These are phyloP conservation scores for Drosophila nigricruria DNA, from an alignment of 2,888 invertebrate species.

Conservation along the genomic window DNA sequence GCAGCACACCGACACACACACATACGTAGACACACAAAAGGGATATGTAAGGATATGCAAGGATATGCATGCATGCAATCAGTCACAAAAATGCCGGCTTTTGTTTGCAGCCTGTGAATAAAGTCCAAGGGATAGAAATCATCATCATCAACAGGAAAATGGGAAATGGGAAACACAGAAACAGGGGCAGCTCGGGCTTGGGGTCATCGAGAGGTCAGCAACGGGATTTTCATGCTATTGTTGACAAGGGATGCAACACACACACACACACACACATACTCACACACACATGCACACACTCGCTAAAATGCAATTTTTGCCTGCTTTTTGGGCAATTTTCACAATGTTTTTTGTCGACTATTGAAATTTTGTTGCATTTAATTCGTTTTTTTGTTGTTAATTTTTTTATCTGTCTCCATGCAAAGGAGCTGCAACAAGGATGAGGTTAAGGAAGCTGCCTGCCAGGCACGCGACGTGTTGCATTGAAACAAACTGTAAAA, in stretches of 20 bases:
- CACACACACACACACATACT: slow-evolving; percentile 16
- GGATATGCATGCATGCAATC: slow-evolving; percentile 74
- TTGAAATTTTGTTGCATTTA: slow-evolving; percentile 49
- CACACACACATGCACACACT: slow-evolving; percentile 1
- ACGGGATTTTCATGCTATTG: slow-evolving; percentile 79
- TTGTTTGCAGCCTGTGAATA: slow-evolving; percentile 74
- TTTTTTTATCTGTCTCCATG: slow-evolving; percentile 60
- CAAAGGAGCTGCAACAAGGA: slow-evolving; percentile 40
- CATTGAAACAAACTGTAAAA: slow-evolving; percentile 30
- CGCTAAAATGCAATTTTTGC: slow-evolving; percentile 48
- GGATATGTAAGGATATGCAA: slow-evolving; percentile 62
- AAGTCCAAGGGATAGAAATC: slow-evolving; percentile 65
- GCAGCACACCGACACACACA: slow-evolving; percentile 33
- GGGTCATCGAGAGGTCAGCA: slow-evolving; percentile 84
- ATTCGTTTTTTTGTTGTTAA: slow-evolving; percentile 30
- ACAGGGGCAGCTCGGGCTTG: slow-evolving; percentile 67
- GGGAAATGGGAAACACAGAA: slow-evolving; percentile 17
- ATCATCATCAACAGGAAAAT: slow-evolving; percentile 58
- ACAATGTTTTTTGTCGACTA: slow-evolving; percentile 38
- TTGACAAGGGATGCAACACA: slow-evolving; percentile 76
- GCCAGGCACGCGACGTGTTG: slow-evolving; percentile 72
- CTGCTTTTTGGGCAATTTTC: slow-evolving; percentile 63
- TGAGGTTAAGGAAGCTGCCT: slow-evolving; percentile 58
- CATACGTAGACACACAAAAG: slow-evolving; percentile 32
- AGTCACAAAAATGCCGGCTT: slow-evolving; percentile 77